phyloP scores from a whole-genome alignment of 2,797 vertebrate genomes.

The Oceanodroma leucorhoa region DNA sequence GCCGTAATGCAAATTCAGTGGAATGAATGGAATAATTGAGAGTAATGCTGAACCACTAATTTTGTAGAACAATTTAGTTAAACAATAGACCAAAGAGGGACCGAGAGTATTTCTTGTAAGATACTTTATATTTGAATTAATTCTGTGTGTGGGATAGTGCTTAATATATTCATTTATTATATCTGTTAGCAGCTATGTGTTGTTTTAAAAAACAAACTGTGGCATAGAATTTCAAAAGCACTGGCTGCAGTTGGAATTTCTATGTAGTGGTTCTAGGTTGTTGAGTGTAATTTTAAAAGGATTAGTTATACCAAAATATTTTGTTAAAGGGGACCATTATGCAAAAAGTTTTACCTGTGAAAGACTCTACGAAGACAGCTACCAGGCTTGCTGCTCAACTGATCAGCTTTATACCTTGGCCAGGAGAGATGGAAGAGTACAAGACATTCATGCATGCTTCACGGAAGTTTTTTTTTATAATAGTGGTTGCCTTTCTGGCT shows the following conservation, averaged over 20 bases:
- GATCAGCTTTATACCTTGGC: background rate
- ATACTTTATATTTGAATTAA: background rate
- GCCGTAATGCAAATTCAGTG: background rate
- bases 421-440: background rate
- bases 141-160: background rate
- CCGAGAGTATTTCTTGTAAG: background rate
- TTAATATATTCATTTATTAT: constrained; percentile 47
- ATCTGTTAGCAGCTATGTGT: constrained; percentile 47
- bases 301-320: constrained; percentile 61
- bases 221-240: constrained; percentile 51
- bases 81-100: background rate
- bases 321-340: constrained; percentile 17
- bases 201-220: constrained; percentile 54
- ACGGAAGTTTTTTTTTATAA: background rate
- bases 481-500: background rate
- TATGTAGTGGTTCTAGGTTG: constrained; percentile 10
- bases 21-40: background rate
- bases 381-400: background rate
- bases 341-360: constrained; percentile 32
- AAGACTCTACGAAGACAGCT: constrained; percentile 11
- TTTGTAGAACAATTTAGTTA: background rate
- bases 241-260: constrained; percentile 23
- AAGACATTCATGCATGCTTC: background rate
- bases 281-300: constrained; percentile 57
- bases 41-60: background rate